These are phyloP conservation scores for Chroicocephalus ridibundus DNA, from an alignment of 2,113 vertebrate genomes.

Conservation along the genomic window DNA sequence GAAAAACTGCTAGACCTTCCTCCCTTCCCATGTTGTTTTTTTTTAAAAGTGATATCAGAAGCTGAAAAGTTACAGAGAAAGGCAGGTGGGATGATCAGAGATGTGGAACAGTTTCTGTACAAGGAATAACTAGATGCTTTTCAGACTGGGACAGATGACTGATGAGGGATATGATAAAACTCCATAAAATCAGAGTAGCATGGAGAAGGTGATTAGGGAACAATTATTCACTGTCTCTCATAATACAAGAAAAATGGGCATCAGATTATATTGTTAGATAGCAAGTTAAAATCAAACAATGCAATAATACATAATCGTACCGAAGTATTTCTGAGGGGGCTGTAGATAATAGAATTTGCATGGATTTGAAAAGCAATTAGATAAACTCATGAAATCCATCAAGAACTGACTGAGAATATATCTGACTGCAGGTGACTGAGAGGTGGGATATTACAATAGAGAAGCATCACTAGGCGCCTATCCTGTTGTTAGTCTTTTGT, in stretches of 20 bases:
- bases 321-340: background rate
- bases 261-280: slow-evolving; percentile 31
- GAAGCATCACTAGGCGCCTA: background rate
- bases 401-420: background rate
- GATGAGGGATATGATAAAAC: slow-evolving; percentile 18
- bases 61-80: background rate
- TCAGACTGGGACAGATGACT: slow-evolving; percentile 14
- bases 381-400: background rate
- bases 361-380: slow-evolving; percentile 8
- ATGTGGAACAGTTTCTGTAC: background rate
- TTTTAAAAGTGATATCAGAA: background rate
- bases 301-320: slow-evolving; percentile 12
- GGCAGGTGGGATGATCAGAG: background rate
- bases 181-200: slow-evolving; percentile 41
- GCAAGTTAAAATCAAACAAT: slow-evolving; percentile 45
- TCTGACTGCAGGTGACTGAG: background rate
- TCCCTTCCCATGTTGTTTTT: background rate
- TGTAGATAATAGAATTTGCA: slow-evolving; percentile 27
- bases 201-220: slow-evolving; percentile 35
- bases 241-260: background rate
- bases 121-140: slow-evolving; percentile 19
- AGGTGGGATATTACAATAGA: background rate
- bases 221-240: slow-evolving; percentile 32
- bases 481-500: background rate
- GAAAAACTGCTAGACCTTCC: background rate